Evolutionary conservation across 2,888 invertebrate genomes (phyloP).

Genomic region (Hyposoter didymator): DNA sequence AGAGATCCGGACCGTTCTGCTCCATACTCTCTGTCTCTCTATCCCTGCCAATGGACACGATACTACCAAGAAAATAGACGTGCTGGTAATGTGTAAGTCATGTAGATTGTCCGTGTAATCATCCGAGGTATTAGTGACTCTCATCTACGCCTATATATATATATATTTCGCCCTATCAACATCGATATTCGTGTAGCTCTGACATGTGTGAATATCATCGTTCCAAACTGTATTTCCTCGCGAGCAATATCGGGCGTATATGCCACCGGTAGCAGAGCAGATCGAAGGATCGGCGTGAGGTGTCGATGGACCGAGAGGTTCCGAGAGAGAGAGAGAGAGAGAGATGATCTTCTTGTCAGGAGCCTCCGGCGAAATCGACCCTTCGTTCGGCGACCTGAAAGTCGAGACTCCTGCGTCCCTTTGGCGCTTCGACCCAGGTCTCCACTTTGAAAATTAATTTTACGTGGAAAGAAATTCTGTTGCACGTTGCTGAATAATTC

Average conservation of each 20-base stretch:
- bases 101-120: constrained; percentile 11
- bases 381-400: constrained; percentile 55
- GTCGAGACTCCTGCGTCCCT: constrained; percentile 39
- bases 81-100: constrained; percentile 15
- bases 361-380: constrained; percentile 60
- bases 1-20: constrained; percentile 64
- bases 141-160: not conserved
- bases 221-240: constrained; percentile 22
- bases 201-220: constrained; percentile 13
- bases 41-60: constrained; percentile 1
- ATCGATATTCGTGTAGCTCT: constrained; percentile 11
- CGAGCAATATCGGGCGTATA: not conserved
- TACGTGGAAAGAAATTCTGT: not conserved
- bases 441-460: not conserved
- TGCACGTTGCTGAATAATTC: no score
- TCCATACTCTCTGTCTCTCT: constrained; percentile 50
- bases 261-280: constrained; percentile 7
- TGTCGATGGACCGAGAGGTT: not conserved
- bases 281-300: constrained; percentile 24
- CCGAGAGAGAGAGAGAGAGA: not conserved
- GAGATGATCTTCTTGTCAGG: constrained; percentile 26
- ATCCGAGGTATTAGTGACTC: constrained; percentile 8
- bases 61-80: not conserved
- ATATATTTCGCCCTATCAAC: not conserved
- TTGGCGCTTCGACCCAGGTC: not conserved